Evolutionary conservation across 2,888 invertebrate species (phyloP), one percentile per base, ranked within the genome.

Genomic region (Zootermopsis nevadensis): DNA sequence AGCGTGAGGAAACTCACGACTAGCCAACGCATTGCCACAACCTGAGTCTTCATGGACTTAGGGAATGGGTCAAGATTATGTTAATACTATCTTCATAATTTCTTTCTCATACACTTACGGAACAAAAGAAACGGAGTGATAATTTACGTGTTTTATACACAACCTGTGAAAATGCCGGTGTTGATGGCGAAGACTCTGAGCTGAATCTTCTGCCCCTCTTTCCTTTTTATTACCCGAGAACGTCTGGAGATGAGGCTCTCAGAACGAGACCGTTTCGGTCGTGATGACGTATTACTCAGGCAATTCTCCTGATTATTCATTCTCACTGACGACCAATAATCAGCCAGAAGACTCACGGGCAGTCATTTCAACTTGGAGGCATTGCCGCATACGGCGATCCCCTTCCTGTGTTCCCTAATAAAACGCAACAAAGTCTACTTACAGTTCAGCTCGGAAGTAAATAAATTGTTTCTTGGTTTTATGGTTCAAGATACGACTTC

Each of bases 221-320:
- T 15, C 69, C 22, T 4, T 33, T 10, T 69, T 69, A 69, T 33
- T 69, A 31, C 31, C 33, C 31, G 33, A 60, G 0, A 1, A 15
- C 1, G 27, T n/a, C 1, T 60, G 19, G 10, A 69, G 33, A 31
- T 69, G 69, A 31, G 33, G 22, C 33, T 19, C 15, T 69, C 69
- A 69, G 15, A 69, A 31, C 19, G 19, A 27, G 30, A 8, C 67
- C 67, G 3, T 15, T 27, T 67, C 27, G n/a, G 10, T 27, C 2
- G 27, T 33, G 69, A 33, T 69, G 33, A 33, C 69, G 69, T 8
- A 33, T 67, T 67, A 67, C 67, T n/a, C 24, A 8, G 31, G 69
- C 27, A 69, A 69, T 69, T 69, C 33, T 24, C 0, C 33, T 69
- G 33, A 69, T 69, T 69, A 69, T 69, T 69, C 69, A 33, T 31